phyloP scores from a whole-genome alignment of 2,797 vertebrate species.

The Salarias fasciatus region DNA sequence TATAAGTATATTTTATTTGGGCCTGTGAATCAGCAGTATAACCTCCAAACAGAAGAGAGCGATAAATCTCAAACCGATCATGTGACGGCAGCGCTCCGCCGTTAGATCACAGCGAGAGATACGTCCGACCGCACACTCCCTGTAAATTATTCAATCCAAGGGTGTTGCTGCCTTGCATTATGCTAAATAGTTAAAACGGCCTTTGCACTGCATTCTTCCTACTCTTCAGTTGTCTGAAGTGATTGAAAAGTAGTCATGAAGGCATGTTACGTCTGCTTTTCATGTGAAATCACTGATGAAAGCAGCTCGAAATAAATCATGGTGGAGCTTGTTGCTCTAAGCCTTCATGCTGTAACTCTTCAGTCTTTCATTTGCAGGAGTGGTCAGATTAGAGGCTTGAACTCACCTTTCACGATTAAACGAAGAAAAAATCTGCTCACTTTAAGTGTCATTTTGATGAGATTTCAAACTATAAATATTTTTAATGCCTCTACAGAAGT shows the following conservation, averaged over 20 bases:
- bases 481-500: too few species aligned
- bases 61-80: constrained; percentile 26
- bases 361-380: constrained; percentile 39
- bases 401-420: constrained; percentile 11
- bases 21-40: constrained; percentile 7
- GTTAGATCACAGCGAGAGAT: constrained; percentile 39
- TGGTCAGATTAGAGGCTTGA: constrained; percentile 39
- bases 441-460: too few species aligned
- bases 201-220: constrained; percentile 1
- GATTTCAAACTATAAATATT: too few species aligned
- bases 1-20: not conserved
- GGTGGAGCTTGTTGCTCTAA: constrained; percentile 9
- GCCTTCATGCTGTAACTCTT: constrained; percentile 1
- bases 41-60: constrained; percentile 23
- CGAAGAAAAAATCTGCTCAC: too few species aligned
- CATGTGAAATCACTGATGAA: constrained; percentile 1
- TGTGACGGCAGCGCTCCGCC: constrained; percentile 24
- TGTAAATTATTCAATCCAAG: constrained; percentile 31
- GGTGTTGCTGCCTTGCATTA: constrained; percentile 36
- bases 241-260: constrained; percentile 7
- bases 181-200: constrained; percentile 39
- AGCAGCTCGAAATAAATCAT: too few species aligned
- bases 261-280: too few species aligned
- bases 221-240: constrained; percentile 36
- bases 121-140: constrained; percentile 19